Percentiles rank a stretch among this genome's conserved stretches.
Conservation (phyloP, 2,113 vertebrate genomes). For the Microcebus tavaratra region DNA sequence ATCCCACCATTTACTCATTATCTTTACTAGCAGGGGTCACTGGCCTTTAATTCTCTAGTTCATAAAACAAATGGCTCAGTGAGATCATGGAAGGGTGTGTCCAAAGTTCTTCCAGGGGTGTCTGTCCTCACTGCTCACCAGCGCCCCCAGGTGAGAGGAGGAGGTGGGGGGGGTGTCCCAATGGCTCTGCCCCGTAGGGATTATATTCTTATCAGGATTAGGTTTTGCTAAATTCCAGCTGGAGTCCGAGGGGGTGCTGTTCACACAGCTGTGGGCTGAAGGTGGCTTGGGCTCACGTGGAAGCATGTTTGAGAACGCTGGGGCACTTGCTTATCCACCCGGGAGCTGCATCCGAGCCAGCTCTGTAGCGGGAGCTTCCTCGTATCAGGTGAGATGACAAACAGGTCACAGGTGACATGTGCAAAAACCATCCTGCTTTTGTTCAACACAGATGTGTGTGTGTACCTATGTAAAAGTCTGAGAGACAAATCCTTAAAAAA, state of each 20-base stretch:
- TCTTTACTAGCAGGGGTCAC: neutral
- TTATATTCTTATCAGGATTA: neutral
- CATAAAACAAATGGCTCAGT: neutral
- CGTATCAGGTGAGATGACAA: neutral
- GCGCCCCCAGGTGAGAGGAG: neutral
- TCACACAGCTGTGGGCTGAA: neutral
- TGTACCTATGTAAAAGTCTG: no score
- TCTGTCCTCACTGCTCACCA: neutral
- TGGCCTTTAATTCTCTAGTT: neutral
- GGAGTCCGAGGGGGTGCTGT: neutral
- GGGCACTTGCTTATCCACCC: neutral
- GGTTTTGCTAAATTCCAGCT: neutral
- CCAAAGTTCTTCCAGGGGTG: neutral
- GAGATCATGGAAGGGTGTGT: neutral
- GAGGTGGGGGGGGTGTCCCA: neutral
- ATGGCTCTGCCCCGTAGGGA: neutral
- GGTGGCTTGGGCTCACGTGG: neutral
- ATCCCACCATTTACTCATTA: neutral
- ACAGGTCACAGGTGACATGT: fast-evolving
- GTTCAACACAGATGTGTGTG: neutral
- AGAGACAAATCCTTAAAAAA: neutral
- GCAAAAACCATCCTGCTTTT: neutral
- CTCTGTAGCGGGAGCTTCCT: fast-evolving
- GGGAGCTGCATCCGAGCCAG: neutral
- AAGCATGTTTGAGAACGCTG: neutral